Percentiles rank a stretch among this genome's conserved stretches.
Conservation (phyloP, 1,140 invertebrate genomes). For the Limonius californicus region DNA sequence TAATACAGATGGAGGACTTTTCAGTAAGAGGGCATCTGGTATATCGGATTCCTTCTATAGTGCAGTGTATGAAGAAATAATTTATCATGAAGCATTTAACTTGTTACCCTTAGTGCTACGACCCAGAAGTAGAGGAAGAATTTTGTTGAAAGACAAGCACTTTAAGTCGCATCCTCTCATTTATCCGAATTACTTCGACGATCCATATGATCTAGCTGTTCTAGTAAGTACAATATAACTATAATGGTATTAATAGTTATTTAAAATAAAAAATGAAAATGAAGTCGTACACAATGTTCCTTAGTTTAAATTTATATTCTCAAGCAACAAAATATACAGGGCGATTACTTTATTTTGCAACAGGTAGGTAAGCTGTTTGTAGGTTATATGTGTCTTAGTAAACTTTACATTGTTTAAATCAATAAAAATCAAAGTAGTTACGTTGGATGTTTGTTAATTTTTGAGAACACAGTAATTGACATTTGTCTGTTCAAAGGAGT, state of each 20-base stretch:
- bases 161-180: conserved; percentile 70
- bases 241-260: too few relatives aligned
- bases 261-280: too few relatives aligned
- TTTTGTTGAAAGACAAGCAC: conserved; percentile 63
- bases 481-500: too few relatives aligned
- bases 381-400: too few relatives aligned
- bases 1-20: conserved; percentile 71
- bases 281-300: neutral
- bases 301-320: neutral
- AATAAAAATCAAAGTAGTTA: too few relatives aligned
- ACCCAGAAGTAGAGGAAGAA: conserved; percentile 69
- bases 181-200: conserved; percentile 73
- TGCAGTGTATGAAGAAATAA: conserved; percentile 61
- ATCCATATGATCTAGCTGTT: conserved; percentile 62
- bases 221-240: too few relatives aligned
- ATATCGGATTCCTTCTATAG: conserved; percentile 64
- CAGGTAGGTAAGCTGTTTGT: too few relatives aligned
- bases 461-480: too few relatives aligned
- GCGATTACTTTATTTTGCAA: too few relatives aligned
- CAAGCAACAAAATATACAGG: neutral
- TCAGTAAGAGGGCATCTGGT: conserved; percentile 62
- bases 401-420: too few relatives aligned
- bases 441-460: too few relatives aligned
- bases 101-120: conserved; percentile 69
- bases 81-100: conserved; percentile 63